These are phyloP conservation scores for Oasisia sp. DNA, from an alignment of 2,888 invertebrate genomes.

Conservation along the genomic window DNA sequence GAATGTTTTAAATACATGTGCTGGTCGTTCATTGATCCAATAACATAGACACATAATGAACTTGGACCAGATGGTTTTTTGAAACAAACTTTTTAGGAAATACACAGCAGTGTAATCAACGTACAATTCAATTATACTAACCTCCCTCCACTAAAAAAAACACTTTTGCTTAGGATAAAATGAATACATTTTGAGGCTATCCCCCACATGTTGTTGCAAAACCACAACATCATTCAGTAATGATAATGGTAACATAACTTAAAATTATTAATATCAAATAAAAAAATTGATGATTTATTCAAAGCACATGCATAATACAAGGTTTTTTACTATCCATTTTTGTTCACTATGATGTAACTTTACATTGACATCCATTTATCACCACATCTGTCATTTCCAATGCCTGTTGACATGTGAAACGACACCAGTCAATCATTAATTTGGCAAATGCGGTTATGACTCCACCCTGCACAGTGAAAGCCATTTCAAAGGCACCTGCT, in stretches of 20 bases:
- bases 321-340: neutral
- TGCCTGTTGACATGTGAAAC: neutral
- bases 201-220: neutral
- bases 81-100: too few relatives aligned
- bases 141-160: neutral
- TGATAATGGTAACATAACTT: neutral
- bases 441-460: neutral
- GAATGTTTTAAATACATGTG: too few relatives aligned
- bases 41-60: too few relatives aligned
- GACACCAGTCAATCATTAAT: neutral
- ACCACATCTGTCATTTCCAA: neutral
- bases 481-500: neutral
- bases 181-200: neutral
- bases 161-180: neutral
- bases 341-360: neutral
- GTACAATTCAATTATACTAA: neutral
- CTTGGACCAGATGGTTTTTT: too few relatives aligned
- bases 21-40: too few relatives aligned
- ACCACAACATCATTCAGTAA: neutral
- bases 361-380: neutral
- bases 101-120: neutral
- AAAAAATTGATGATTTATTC: neutral
- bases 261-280: neutral
- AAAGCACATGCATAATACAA: neutral
- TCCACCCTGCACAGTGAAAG: neutral